phyloP scores from a whole-genome alignment of 1,140 invertebrate genomes.

The Scaptodrosophila lebanonensis region DNA sequence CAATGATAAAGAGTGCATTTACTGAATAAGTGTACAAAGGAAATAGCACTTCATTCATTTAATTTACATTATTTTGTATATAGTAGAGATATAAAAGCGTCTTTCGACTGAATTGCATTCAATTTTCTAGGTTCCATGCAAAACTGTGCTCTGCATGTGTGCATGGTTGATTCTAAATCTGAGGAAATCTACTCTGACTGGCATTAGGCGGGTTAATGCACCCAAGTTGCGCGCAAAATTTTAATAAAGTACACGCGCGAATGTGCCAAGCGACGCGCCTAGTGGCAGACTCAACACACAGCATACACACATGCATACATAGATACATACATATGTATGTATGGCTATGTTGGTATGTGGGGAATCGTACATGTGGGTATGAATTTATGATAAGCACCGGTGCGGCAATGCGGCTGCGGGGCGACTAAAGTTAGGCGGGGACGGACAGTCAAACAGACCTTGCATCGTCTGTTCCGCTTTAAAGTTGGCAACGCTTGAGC shows the following conservation, averaged over 20 bases:
- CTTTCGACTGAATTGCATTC: too few relatives aligned
- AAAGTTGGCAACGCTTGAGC: constrained; percentile 48
- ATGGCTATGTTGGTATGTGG: too few relatives aligned
- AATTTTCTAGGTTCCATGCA: too few relatives aligned
- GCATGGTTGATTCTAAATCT: constrained; percentile 25
- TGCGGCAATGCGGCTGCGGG: background rate
- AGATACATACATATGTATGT: too few relatives aligned
- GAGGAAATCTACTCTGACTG: constrained; percentile 18
- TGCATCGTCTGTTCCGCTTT: constrained; percentile 33
- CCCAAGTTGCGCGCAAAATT: constrained; percentile 45
- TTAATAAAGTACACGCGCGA: constrained; percentile 57
- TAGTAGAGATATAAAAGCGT: too few relatives aligned
- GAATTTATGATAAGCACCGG: constrained; percentile 67
- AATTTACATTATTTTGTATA: too few relatives aligned
- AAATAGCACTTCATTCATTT: too few relatives aligned
- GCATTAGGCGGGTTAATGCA: constrained; percentile 63
- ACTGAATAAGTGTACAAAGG: too few relatives aligned
- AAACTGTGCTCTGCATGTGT: constrained; percentile 6
- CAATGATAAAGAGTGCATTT: too few relatives aligned
- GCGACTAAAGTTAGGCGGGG: background rate
- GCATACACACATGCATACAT: constrained; percentile 5
- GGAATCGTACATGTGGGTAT: too few relatives aligned
- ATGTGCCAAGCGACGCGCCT: background rate
- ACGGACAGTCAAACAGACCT: constrained; percentile 5
- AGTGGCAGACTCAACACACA: background rate